These are phyloP conservation scores for Muntiacus reevesi DNA, from an alignment of 2,113 vertebrate species.

Conservation along the genomic window DNA sequence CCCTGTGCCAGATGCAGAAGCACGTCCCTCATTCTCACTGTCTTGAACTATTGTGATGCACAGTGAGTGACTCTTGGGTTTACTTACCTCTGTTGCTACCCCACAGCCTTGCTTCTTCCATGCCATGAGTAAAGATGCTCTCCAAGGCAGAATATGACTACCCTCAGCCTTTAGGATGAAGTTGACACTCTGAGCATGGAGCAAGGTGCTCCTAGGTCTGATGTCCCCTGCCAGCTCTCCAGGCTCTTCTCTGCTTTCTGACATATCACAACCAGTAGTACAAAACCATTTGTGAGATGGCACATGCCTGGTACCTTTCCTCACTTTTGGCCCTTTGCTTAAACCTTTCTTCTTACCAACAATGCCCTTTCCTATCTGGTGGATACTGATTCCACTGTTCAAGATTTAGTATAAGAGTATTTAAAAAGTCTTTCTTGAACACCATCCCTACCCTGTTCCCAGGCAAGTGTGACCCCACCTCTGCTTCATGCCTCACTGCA, in stretches of 20 bases:
- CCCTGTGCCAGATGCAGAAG: neutral
- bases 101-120: neutral
- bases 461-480: no score
- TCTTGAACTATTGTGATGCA: neutral
- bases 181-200: neutral
- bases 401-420: neutral
- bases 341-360: neutral
- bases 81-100: neutral
- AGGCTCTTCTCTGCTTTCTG: neutral
- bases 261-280: neutral
- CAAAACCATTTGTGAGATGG: neutral
- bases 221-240: neutral
- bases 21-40: fast-evolving
- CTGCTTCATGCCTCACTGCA: neutral
- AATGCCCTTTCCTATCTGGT: neutral
- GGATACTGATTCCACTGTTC: neutral
- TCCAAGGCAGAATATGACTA: neutral
- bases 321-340: neutral
- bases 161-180: neutral
- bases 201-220: neutral
- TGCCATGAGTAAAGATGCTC: neutral
- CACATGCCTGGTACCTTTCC: neutral
- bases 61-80: neutral
- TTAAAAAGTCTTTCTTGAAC: neutral
- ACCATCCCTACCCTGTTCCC: neutral